Base-by-base conservation (phyloP, 2,113 vertebrate species). In the Nerophis lumbriciformis region DNA sequence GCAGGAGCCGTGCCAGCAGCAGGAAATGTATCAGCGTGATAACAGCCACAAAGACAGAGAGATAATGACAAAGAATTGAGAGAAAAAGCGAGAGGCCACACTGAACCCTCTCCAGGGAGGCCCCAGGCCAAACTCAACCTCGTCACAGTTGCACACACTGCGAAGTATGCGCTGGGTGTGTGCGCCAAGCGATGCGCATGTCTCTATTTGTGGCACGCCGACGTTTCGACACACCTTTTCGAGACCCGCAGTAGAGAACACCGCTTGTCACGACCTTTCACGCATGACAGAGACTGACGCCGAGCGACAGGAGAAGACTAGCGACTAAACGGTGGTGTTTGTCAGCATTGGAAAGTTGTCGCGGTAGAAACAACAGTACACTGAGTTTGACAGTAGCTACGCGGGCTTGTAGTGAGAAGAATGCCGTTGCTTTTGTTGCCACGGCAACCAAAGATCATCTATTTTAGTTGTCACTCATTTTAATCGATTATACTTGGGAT, bases 11-110 rank as follows among this genome's bases (percentile, higher is more conserved):
- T 87, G 90, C 90, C 90, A 91, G 80, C 66, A 83, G 87, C 80
- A 84, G 85, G 85, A 91, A 90, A 91, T 87, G 89, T 85, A 90
- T 89, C 83, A 81, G 84, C 69, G 75, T 87, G 90, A 90, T 90
- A 91, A 90, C 85, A 87, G 87, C 82, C 87, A 85, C 84, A 81
- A 75, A 86, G 80, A 85, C 79, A 75, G 82, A 77, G 72, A 71
- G 77, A 79, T 66, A 81, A 71, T 12, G 62, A 79, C 71, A 70
- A 66, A 62, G 59, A 76, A 64, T 21, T 28, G 45, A 47, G 53
- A 37, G 14, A 55, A 51, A 66, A 6, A 51, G 65, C 57, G 65
- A 58, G 69, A 77, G 69, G 75, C 74, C 75, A 71, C 72, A 68
- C 68, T 63, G 9, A 4, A 48, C 72, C 61, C 66, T 69, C 75